Base-by-base conservation (phyloP, 2,113 vertebrate genomes). In the Poicephalus gulielmi region DNA sequence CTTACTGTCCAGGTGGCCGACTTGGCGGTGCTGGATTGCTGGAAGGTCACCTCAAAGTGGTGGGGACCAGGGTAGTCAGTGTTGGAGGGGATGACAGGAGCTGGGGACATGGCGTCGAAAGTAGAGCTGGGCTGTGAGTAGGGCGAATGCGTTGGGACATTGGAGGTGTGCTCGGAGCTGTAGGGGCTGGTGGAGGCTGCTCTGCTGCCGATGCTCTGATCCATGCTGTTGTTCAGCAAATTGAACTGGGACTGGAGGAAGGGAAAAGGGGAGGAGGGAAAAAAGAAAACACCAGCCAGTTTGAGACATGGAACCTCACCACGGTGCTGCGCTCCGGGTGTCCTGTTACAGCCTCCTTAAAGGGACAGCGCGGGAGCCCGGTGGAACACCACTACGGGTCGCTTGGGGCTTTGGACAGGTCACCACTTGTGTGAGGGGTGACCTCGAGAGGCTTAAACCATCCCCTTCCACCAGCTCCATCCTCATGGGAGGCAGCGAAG, bases 1-100 rank as follows among this genome's bases (percentile, higher is more conserved):
- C 99, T 99, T 98, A 99, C 99, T 83, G 99, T 99, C 99, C 99
- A 99, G 95, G 99, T 99, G 97, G 99, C 99, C 0, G 99, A 99
- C 88, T 99, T 99, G 95, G 99, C 99, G 0, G 99, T 99, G 98
- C 99, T 99, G 64, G 99, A 99, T 90, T 99, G 99, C 98, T 99
- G 99, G 98, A 99, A 99, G 96, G 99, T 99, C 97, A 99, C 99
- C 95, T 99, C 99, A 75, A 99, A 99, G 98, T 97, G 97, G 94
- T 99, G 99, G 17, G 99, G 98, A 39, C 99, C 99, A 0, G 99
- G 99, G 96, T 99, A 99, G 98, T 99, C 99, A 3, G 99, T 98
- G 98, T 99, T 99, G 98, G 99, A 99, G 86, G 99, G 99, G 98
- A 99, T 99, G 98, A 99, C 98, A 0, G 99, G 99, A 1, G 99